phyloP scores from a whole-genome alignment of 2,888 invertebrate genomes.

The Temnothorax unifasciatus region DNA sequence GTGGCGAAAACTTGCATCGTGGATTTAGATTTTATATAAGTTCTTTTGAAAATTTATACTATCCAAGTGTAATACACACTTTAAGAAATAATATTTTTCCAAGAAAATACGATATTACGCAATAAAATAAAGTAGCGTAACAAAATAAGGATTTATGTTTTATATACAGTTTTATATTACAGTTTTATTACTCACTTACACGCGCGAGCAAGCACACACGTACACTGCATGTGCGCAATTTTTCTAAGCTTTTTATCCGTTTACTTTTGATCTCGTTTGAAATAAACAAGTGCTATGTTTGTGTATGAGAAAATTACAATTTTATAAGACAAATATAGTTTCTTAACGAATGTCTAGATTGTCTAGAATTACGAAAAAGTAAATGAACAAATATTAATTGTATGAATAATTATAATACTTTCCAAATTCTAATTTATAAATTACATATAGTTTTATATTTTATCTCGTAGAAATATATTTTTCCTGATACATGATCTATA shows the following conservation, averaged over 20 bases:
- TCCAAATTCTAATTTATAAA: background rate
- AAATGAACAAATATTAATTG: background rate
- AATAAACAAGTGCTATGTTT: background rate
- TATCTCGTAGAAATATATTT: background rate
- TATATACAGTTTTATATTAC: constrained; percentile 3
- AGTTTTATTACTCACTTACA: background rate
- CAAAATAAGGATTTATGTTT: constrained; percentile 11
- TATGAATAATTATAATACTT: background rate
- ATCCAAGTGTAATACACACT: no score
- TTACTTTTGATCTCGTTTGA: background rate
- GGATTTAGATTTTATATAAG: background rate
- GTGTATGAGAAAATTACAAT: background rate
- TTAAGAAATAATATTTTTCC: constrained; percentile 13
- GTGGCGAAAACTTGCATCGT: background rate
- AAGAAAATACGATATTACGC: background rate
- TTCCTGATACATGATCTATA: background rate
- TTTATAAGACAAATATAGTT: background rate
- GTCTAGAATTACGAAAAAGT: background rate
- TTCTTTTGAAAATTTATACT: background rate
- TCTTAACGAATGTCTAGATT: background rate
- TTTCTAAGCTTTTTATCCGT: background rate
- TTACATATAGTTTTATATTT: background rate
- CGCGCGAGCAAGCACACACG: background rate
- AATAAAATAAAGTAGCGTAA: constrained; percentile 4
- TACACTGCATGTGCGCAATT: background rate